A percentile compares a stretch with the other conserved stretches of the same genome.
Evolutionary conservation across 2,113 vertebrate genomes (phyloP).

Genomic region (Calyptomena viridis): DNA sequence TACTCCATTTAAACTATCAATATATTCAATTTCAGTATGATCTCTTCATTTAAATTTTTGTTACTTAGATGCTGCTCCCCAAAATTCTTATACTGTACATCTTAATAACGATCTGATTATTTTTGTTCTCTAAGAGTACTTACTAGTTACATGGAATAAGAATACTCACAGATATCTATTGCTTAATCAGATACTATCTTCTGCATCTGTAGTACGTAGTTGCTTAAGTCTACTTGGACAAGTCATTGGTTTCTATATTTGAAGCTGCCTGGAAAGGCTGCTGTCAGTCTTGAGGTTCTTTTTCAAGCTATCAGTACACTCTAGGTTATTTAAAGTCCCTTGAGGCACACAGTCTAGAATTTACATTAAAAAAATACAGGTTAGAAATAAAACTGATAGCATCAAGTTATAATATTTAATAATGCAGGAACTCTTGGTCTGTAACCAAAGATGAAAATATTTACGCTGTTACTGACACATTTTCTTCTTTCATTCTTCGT

Average conservation of each 20-base stretch:
- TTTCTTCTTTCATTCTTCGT: background rate
- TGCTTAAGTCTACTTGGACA: background rate
- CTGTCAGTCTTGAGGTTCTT: slow-evolving; percentile 40
- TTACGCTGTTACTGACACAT: background rate
- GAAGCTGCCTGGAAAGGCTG: slow-evolving; percentile 24
- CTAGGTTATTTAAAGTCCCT: slow-evolving; percentile 35
- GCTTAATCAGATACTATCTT: background rate
- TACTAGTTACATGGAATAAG: background rate
- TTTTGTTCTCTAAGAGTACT: background rate
- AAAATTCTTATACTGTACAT: background rate
- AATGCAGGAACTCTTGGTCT: background rate
- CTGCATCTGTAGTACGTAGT: background rate
- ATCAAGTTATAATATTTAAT: slow-evolving; percentile 46
- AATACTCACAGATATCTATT: background rate
- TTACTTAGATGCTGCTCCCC: background rate
- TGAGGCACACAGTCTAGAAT: slow-evolving; percentile 40
- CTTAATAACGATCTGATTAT: background rate
- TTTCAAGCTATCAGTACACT: background rate
- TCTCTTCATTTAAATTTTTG: background rate
- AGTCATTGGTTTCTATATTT: slow-evolving; percentile 12
- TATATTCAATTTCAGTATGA: background rate
- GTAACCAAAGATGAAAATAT: background rate
- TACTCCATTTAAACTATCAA: background rate
- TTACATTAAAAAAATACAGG: slow-evolving; percentile 38
- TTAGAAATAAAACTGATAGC: slow-evolving; percentile 50